A percentile compares a stretch with the other conserved stretches of the same genome.
These are phyloP conservation scores for Pogoniulus pusillus DNA, from an alignment of 2,797 vertebrate species.

Conservation along the genomic window DNA sequence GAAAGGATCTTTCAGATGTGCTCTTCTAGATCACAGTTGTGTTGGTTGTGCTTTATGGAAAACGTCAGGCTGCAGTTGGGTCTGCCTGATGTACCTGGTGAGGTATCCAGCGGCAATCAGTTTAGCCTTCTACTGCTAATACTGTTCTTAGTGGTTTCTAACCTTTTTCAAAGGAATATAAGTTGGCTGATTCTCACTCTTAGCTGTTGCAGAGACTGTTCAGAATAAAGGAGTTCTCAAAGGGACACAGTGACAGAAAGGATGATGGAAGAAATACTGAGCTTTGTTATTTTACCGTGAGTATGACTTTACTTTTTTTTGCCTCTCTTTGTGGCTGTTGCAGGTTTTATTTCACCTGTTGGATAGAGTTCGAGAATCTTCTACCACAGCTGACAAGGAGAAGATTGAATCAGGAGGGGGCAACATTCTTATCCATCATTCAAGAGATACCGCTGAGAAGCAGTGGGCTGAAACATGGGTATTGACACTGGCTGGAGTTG, in stretches of 20 bases:
- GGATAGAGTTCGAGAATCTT: constrained; percentile 91
- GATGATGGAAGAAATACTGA: neutral
- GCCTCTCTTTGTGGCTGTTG: neutral
- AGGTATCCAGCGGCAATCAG: neutral
- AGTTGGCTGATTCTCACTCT: neutral
- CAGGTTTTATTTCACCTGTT: constrained; percentile 96
- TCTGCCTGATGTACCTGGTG: neutral
- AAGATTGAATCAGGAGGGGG: constrained; percentile 98
- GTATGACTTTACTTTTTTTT: neutral
- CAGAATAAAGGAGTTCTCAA: neutral
- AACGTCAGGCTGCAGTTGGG: neutral
- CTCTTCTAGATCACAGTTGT: neutral
- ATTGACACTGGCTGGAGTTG: constrained; percentile 93
- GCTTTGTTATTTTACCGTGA: neutral
- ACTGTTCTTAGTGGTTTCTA: neutral
- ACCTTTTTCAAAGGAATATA: neutral
- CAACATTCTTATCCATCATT: constrained; percentile 99
- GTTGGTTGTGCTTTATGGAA: neutral
- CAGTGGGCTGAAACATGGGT: constrained; percentile 99
- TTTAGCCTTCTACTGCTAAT: neutral
- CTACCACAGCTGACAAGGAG: constrained; percentile 97
- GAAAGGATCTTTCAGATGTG: neutral
- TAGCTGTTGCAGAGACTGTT: neutral
- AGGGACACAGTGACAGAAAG: neutral
- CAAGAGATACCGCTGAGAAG: constrained; percentile 97